phyloP scores from a whole-genome alignment of 2,888 invertebrate species.

The Urechis unicinctus region DNA sequence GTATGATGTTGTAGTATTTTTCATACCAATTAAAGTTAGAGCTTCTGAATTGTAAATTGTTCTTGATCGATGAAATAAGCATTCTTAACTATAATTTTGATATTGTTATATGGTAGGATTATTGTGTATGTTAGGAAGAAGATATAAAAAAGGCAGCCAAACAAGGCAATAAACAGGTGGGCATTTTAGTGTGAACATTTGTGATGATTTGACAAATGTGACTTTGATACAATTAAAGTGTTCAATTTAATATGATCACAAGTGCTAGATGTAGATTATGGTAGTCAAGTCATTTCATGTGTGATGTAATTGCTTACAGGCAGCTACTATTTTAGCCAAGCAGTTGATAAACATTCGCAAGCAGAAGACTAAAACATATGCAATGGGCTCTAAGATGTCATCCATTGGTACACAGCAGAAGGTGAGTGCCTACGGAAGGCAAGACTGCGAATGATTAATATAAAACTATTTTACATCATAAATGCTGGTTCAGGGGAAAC shows the following conservation, averaged over 20 bases:
- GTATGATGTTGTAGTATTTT: conserved; percentile 15
- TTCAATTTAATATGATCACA: too few relatives aligned
- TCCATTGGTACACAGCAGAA: conserved; percentile 80
- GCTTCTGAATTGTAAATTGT: too few relatives aligned
- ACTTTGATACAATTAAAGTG: conserved; percentile 1
- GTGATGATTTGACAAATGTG: neutral
- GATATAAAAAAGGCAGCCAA: conserved; percentile 86
- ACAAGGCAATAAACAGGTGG: conserved; percentile 75
- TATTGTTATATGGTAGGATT: too few relatives aligned
- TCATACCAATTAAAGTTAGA: too few relatives aligned
- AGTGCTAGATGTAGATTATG: too few relatives aligned
- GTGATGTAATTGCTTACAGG: conserved; percentile 45
- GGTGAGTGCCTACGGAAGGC: conserved; percentile 26
- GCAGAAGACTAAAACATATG: conserved; percentile 75
- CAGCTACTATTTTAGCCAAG: conserved; percentile 67
- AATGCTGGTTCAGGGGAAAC: too few relatives aligned
- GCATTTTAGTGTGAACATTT: too few relatives aligned
- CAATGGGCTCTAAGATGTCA: conserved; percentile 73
- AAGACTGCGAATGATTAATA: neutral
- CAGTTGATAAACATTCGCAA: conserved; percentile 81
- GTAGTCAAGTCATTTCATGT: neutral
- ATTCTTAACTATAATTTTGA: neutral
- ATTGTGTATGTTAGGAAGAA: conserved; percentile 59
- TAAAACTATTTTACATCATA: neutral
- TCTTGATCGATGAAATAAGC: too few relatives aligned